phyloP scores from a whole-genome alignment of 30 jellyfish, hydroid and myxozoan species.

The Sanderia malayensis region DNA sequence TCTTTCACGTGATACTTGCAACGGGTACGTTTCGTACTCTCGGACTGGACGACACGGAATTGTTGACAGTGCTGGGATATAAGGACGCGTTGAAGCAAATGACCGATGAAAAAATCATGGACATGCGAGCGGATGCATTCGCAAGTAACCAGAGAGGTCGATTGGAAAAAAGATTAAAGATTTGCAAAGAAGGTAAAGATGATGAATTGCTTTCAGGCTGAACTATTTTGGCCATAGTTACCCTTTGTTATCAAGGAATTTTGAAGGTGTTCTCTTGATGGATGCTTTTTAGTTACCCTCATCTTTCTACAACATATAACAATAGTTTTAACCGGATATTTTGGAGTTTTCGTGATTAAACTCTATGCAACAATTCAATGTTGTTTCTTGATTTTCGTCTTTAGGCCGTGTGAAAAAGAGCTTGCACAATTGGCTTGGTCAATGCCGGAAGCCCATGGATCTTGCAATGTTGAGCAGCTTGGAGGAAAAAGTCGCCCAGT shows the following conservation, averaged over 20 bases:
- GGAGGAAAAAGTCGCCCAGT: conserved; percentile 29
- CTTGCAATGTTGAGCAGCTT: conserved; percentile 12
- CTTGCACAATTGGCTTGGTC: conserved; percentile 25
- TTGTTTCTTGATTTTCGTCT: neutral
- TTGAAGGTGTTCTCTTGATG: too few relatives aligned
- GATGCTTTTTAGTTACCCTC: too few relatives aligned
- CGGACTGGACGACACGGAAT: conserved; percentile 53
- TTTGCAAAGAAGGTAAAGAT: neutral
- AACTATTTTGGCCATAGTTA: too few relatives aligned
- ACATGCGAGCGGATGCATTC: neutral
- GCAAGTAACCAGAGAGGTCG: neutral
- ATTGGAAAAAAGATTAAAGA: neutral
- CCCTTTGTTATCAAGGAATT: too few relatives aligned
- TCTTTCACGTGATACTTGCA: conserved; percentile 71
- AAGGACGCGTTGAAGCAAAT: conserved; percentile 47
- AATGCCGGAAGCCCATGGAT: conserved; percentile 33
- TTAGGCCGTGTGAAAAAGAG: conserved; percentile 18
- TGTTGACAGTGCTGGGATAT: conserved; percentile 67
- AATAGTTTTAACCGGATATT: too few relatives aligned
- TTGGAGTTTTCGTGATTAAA: too few relatives aligned
- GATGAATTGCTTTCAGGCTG: too few relatives aligned
- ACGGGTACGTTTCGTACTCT: conserved; percentile 60
- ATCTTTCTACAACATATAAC: too few relatives aligned
- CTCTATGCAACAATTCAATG: too few relatives aligned
- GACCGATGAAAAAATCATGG: conserved; percentile 39